Percentiles rank a stretch among this genome's conserved stretches.
Conservation (phyloP, 2,113 vertebrate species). For the Anas platyrhynchos region DNA sequence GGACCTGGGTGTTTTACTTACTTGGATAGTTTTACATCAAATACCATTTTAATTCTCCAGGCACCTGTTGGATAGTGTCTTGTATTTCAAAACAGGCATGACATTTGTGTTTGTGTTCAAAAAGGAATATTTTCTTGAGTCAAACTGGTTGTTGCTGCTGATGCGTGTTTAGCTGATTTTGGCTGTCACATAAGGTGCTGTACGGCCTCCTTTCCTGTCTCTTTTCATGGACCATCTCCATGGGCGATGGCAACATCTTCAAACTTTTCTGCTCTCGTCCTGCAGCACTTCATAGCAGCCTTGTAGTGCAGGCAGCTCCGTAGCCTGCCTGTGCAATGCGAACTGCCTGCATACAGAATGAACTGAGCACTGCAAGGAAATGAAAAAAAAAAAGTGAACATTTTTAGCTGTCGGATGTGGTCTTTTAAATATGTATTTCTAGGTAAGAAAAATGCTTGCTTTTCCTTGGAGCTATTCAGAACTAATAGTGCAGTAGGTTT, state of each 20-base stretch:
- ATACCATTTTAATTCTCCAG: background rate
- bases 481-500: background rate
- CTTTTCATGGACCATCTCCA: background rate
- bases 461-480: background rate
- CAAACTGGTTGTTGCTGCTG: background rate
- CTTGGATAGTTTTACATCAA: background rate
- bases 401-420: background rate
- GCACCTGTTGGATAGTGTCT: background rate
- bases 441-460: background rate
- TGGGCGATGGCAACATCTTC: accelerated
- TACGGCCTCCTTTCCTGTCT: background rate
- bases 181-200: accelerated
- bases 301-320: background rate
- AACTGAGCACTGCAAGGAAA: accelerated
- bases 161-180: background rate
- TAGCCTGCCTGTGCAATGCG: background rate
- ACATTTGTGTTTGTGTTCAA: background rate
- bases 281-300: background rate
- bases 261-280: background rate
- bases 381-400: background rate
- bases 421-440: background rate
- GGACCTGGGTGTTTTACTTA: background rate
- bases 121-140: background rate
- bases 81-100: background rate
- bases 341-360: background rate